These are phyloP conservation scores for Branchinecta sandiegonensis DNA, from an alignment of 2,888 invertebrate genomes.

Conservation along the genomic window DNA sequence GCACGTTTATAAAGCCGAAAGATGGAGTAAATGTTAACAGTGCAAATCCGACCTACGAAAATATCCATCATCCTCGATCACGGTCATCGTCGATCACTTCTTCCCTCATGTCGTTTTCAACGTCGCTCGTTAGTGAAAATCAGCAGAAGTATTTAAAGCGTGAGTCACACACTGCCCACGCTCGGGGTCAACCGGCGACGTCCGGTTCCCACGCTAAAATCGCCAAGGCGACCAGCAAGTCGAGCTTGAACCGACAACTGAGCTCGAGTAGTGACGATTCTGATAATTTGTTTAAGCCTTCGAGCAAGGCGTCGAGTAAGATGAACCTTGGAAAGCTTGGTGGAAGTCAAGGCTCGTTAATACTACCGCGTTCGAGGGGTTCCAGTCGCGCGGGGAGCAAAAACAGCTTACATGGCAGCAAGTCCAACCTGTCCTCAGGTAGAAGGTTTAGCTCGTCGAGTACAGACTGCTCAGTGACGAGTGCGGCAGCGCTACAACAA, in stretches of 20 bases:
- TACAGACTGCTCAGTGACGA: background rate
- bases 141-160: background rate
- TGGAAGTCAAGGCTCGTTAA: slow-evolving; percentile 6
- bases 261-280: slow-evolving; percentile 6
- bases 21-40: too few relatives aligned
- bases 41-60: too few relatives aligned
- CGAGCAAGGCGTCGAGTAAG: background rate
- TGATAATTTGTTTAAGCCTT: background rate
- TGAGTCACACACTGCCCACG: background rate
- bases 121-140: background rate
- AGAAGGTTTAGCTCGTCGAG: background rate
- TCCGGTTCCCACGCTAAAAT: background rate
- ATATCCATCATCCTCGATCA: background rate
- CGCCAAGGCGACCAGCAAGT: background rate
- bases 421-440: background rate
- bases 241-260: background rate
- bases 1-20: too few relatives aligned
- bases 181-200: slow-evolving; percentile 5
- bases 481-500: background rate
- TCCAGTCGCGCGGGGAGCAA: background rate
- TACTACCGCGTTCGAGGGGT: background rate
- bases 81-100: background rate
- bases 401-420: background rate
- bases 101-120: background rate
- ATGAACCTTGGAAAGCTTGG: background rate